Percentiles rank a stretch among this genome's conserved stretches.
Evolutionary conservation across 2,113 vertebrate species (phyloP).

Genomic region (Tor tambroides): DNA sequence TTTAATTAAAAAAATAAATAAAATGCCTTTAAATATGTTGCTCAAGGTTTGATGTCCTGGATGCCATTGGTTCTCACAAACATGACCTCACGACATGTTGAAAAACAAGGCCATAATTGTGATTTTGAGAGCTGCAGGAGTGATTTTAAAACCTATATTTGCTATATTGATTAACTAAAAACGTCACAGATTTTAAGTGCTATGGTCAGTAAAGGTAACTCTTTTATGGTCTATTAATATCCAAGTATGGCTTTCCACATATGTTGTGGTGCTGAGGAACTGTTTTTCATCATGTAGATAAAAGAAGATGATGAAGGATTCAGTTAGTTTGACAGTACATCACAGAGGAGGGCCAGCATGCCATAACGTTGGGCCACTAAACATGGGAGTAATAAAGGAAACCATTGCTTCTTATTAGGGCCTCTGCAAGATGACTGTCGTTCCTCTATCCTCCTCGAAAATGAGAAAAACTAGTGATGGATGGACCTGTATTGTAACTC

Average conservation of each 20-base stretch:
- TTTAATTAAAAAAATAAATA: no score
- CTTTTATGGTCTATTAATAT: constrained; percentile 28
- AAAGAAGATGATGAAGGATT: constrained; percentile 45
- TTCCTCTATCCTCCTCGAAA: constrained; percentile 38
- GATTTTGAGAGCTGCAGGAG: neutral
- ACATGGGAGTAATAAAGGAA: constrained; percentile 49
- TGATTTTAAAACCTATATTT: no score
- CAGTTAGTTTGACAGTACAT: constrained; percentile 46
- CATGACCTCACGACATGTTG: no score
- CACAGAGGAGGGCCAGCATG: constrained; percentile 7
- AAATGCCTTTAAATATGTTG: no score
- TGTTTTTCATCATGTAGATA: constrained; percentile 54
- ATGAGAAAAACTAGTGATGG: constrained; percentile 59
- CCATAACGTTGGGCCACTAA: constrained; percentile 47
- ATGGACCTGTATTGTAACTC: constrained; percentile 52
- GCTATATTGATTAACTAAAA: no score
- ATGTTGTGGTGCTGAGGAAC: constrained; percentile 54
- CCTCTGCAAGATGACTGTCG: constrained; percentile 47
- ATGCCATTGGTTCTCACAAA: no score
- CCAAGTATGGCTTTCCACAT: constrained; percentile 46
- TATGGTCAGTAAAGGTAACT: neutral
- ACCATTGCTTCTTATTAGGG: constrained; percentile 56
- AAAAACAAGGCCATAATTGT: neutral
- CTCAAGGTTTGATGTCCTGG: no score
- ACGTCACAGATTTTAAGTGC: neutral